Evolutionary conservation across 2,888 invertebrate genomes (phyloP).

Genomic region (Hedya salicella): DNA sequence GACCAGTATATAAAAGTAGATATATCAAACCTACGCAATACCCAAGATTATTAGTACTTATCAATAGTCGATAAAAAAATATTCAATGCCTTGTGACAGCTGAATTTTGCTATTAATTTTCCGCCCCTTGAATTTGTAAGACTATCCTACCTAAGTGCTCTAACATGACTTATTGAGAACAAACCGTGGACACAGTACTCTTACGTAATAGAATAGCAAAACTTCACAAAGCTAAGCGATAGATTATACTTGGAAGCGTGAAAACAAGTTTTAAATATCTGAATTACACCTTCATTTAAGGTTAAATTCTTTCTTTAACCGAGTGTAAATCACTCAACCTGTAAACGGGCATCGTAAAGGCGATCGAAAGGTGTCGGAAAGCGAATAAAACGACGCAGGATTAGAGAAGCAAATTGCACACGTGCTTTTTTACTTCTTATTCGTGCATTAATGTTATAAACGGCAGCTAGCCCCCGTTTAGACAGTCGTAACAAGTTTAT

Average conservation of each 20-base stretch:
- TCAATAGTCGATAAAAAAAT: too few species aligned
- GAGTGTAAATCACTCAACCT: constrained; percentile 29
- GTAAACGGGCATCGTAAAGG: constrained; percentile 28
- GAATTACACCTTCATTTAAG: constrained; percentile 12
- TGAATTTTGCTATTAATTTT: too few species aligned
- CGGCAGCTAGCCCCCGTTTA: constrained; percentile 80
- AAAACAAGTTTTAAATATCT: constrained; percentile 2
- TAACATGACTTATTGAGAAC: too few species aligned
- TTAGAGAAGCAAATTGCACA: constrained; percentile 60
- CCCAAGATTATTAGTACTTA: too few species aligned
- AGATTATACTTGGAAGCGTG: not conserved
- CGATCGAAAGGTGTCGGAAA: constrained; percentile 38
- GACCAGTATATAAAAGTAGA: too few species aligned
- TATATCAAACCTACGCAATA: too few species aligned
- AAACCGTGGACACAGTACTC: too few species aligned
- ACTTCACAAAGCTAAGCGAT: not conserved
- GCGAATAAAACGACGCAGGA: constrained; percentile 52
- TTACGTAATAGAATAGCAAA: too few species aligned
- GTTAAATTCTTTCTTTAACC: constrained; percentile 25
- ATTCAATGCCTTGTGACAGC: too few species aligned
- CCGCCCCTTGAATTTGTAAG: too few species aligned
- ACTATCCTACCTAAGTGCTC: too few species aligned
- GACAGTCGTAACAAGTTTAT: constrained; percentile 81
- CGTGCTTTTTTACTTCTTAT: constrained; percentile 63
- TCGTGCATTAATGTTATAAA: constrained; percentile 72